Evolutionary conservation across 2,888 invertebrate genomes (phyloP), one percentile per base, ranked within the genome.

Genomic region (Escarpia spicata): DNA sequence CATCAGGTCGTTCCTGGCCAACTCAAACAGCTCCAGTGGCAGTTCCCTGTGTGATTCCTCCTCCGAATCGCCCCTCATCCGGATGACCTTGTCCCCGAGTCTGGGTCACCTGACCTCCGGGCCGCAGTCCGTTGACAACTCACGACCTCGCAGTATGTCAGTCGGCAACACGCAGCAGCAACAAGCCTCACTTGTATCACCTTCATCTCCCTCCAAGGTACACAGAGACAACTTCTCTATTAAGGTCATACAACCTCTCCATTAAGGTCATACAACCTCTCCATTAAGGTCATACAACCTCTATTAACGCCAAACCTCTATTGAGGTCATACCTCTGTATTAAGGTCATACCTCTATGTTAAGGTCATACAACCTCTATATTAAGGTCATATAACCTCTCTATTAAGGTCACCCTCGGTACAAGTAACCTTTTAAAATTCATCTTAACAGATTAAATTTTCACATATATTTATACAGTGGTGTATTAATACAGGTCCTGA

Each of bases 121-220:
- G 75, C 6, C 75, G 19, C 75, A 26, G 75, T 19, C 26, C 19
- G 26, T 75, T 6, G 75, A 75, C n/a, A 43, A 4, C 58, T 90
- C 90, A 37, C 90, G 92, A 8, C 93, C 92, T n/a, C 60, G 93
- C 58, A 92, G 92, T 52, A 92, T 92, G 92, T 92, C 93, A 8
- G 60, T 92, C 15, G 93, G 93, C 10, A 93, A 93, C 93, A 92
- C 93, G 43, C 91, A 89, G 37, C 44, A 92, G 91, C 93, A 92
- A n/a, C 91, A 58, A 1, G 37, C 52, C 6, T 90, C 58, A n/a
- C 58, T 92, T 0, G 43, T n/a, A 31, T 37, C 92, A 43, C 31
- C 37, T 37, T 44, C 75, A 6, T 75, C 75, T 26, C 26, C 75
- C 19, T 75, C 75, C 75, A 75, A 75, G 75, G 75, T 75, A 75